Percentiles rank a stretch among this genome's conserved stretches.
Evolutionary conservation across 2,113 vertebrate species (phyloP).

Genomic region (Atractosteus spatula): DNA sequence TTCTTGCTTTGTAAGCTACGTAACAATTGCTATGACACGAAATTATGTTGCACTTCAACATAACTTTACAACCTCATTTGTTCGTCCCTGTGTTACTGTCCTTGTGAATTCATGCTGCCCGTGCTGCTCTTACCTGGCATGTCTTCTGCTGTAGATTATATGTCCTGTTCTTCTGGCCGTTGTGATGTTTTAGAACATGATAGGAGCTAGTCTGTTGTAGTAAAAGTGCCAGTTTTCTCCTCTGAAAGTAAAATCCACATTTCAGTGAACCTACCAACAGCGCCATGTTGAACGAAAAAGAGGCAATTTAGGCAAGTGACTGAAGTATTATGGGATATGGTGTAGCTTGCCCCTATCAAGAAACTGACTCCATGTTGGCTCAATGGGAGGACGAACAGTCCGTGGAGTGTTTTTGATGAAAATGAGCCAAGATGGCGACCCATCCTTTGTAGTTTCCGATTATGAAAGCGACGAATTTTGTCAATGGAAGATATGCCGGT

Average conservation of each 20-base stretch:
- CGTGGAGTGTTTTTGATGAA: not conserved
- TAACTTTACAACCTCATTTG: too few relatives aligned
- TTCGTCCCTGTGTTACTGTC: not conserved
- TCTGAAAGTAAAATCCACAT: slow-evolving; percentile 57
- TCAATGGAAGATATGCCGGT: too few relatives aligned
- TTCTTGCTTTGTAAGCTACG: too few relatives aligned
- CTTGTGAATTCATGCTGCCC: not conserved
- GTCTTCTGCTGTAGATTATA: slow-evolving; percentile 26
- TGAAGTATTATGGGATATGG: slow-evolving; percentile 17
- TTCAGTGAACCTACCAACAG: slow-evolving; percentile 52
- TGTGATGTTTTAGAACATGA: slow-evolving; percentile 44
- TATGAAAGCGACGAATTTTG: too few relatives aligned
- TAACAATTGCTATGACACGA: too few relatives aligned
- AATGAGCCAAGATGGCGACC: too few relatives aligned
- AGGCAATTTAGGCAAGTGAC: slow-evolving; percentile 3
- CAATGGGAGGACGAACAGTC: not conserved
- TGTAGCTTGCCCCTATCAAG: not conserved
- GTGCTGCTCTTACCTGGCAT: slow-evolving; percentile 35
- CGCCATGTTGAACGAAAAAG: slow-evolving; percentile 60
- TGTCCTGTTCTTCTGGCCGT: not conserved
- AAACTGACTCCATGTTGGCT: not conserved
- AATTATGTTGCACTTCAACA: too few relatives aligned
- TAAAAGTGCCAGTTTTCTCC: slow-evolving; percentile 49
- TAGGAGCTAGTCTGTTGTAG: slow-evolving; percentile 52
- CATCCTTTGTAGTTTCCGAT: too few relatives aligned